These are phyloP conservation scores for Heteromyza rotundicornis DNA, from an alignment of 2,888 invertebrate genomes.

Conservation along the genomic window DNA sequence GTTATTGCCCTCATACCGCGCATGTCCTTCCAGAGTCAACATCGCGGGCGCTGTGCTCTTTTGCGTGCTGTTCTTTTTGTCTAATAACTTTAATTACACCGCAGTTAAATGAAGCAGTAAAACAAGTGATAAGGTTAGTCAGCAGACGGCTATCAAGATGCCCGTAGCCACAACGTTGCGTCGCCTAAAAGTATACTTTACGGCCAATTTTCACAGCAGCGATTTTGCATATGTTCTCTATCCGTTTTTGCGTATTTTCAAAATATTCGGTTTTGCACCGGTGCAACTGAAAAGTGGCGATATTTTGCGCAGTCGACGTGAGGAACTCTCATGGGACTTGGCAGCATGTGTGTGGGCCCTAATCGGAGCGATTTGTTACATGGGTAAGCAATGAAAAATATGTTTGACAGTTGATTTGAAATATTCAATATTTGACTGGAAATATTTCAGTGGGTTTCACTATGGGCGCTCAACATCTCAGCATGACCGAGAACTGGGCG, in stretches of 20 bases:
- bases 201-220: constrained; percentile 19
- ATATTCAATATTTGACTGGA: not conserved
- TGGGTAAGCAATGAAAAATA: constrained; percentile 29
- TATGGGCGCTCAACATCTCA: constrained; percentile 32
- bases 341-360: constrained; percentile 25
- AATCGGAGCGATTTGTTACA: constrained; percentile 22
- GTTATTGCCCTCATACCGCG: constrained; percentile 13
- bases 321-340: constrained; percentile 30
- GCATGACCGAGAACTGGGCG: constrained; percentile 16
- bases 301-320: constrained; percentile 23
- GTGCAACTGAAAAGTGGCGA: constrained; percentile 32
- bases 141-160: not conserved
- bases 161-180: not conserved
- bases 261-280: constrained; percentile 41
- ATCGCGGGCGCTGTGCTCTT: not conserved
- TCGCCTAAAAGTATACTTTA: constrained; percentile 16
- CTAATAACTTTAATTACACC: not conserved
- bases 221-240: constrained; percentile 40
- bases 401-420: not conserved
- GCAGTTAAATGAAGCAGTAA: not conserved
- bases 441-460: constrained; percentile 42
- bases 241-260: constrained; percentile 44
- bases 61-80: no score
- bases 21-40: constrained; percentile 17
- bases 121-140: not conserved